Conservation (phyloP, 2,888 invertebrate genomes). For the Caenorhabditis wallacei region DNA sequence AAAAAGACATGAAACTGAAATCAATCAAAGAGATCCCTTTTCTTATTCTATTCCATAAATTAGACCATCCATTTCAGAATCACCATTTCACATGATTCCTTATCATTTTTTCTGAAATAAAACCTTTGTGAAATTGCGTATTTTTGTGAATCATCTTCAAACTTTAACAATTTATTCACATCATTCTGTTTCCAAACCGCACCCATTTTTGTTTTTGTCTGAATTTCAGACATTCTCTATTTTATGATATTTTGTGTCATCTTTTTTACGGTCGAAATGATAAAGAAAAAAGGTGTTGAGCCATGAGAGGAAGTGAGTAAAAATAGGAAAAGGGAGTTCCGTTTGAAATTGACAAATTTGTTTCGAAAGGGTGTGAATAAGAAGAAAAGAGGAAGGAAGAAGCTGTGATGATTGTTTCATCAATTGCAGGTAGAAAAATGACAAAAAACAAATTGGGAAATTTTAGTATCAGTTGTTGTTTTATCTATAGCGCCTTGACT, state of each 20-base stretch:
- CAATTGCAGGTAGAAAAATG: not conserved
- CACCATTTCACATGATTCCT: too few species aligned
- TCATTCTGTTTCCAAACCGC: constrained; percentile 5
- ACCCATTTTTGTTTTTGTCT: constrained; percentile 25
- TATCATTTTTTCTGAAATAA: constrained; percentile 14
- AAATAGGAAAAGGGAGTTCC: constrained; percentile 1
- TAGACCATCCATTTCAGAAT: too few species aligned
- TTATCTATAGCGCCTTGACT: too few species aligned
- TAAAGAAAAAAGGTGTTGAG: constrained; percentile 25
- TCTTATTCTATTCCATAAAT: too few species aligned
- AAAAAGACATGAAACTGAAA: too few species aligned
- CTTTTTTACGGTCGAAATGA: constrained; percentile 11
- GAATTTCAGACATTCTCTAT: constrained; percentile 21
- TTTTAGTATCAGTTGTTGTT: not conserved
- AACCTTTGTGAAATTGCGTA: constrained; percentile 24
- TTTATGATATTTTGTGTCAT: constrained; percentile 29
- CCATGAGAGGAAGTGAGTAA: constrained; percentile 9
- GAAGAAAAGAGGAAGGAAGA: not conserved
- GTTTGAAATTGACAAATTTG: constrained; percentile 5
- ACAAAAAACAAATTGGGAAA: not conserved
- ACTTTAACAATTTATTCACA: constrained; percentile 1
- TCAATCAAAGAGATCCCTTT: too few species aligned
- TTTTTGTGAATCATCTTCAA: constrained; percentile 28
- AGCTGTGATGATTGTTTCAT: constrained; percentile 1
- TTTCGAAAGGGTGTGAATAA: not conserved